Evolutionary conservation across 1,140 invertebrate genomes (phyloP).

Genomic region (Mya arenaria): DNA sequence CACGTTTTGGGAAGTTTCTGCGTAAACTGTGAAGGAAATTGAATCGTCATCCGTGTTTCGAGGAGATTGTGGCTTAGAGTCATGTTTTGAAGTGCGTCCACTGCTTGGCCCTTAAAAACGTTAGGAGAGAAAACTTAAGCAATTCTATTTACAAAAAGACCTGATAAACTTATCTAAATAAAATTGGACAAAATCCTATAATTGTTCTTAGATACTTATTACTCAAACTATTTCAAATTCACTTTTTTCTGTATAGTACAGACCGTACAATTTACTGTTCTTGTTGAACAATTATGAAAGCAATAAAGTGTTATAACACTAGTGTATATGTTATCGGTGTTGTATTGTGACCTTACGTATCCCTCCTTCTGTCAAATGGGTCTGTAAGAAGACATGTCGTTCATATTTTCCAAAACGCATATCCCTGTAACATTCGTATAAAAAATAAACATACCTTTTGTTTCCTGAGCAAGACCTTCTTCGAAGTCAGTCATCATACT

Average conservation of each 20-base stretch:
- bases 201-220: not conserved
- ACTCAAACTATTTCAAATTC: not conserved
- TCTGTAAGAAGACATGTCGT: too few relatives aligned
- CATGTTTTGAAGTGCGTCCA: not conserved
- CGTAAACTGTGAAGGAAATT: conserved; percentile 14
- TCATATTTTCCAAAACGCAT: too few relatives aligned
- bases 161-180: not conserved
- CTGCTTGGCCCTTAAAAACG: not conserved
- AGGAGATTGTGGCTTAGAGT: not conserved
- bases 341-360: too few relatives aligned
- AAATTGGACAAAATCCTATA: not conserved
- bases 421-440: too few relatives aligned
- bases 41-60: not conserved
- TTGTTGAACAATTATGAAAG: not conserved
- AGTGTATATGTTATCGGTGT: too few relatives aligned
- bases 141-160: not conserved
- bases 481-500: conserved; percentile 6
- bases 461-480: not conserved
- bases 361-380: too few relatives aligned
- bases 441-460: not conserved
- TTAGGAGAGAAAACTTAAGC: not conserved
- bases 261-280: too few relatives aligned
- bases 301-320: too few relatives aligned
- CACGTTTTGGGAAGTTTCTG: not conserved
- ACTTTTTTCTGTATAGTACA: too few relatives aligned